A percentile compares a stretch with the other conserved stretches of the same genome.
phyloP scores from a whole-genome alignment of 2,797 vertebrate species.

The Aratinga solstitialis region DNA sequence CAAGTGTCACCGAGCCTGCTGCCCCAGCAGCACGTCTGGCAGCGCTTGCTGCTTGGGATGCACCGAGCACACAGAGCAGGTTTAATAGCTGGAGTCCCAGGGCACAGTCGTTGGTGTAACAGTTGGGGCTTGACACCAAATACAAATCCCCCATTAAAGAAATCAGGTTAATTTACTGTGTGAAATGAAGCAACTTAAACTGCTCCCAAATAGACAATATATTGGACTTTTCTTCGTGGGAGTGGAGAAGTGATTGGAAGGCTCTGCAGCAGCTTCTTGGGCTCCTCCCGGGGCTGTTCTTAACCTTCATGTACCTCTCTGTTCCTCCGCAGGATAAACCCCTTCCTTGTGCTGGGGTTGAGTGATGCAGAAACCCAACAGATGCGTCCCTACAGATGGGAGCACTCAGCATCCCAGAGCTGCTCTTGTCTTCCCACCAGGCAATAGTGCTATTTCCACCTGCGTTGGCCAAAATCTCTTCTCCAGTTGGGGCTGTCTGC shows the following conservation, averaged over 20 bases:
- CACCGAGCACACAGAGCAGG: not conserved
- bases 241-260: not conserved
- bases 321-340: fast-evolving
- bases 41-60: not conserved
- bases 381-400: not conserved
- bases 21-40: not conserved
- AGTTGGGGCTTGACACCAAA: conserved; percentile 57
- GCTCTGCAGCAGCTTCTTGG: not conserved
- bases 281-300: not conserved
- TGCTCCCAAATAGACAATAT: conserved; percentile 28
- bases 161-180: conserved; percentile 44
- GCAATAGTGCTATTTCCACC: not conserved
- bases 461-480: not conserved
- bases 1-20: not conserved
- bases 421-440: not conserved
- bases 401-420: not conserved
- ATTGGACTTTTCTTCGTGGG: not conserved
- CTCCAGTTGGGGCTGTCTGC: not conserved
- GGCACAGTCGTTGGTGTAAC: not conserved
- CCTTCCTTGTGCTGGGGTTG: not conserved
- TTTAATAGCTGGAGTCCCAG: conserved; percentile 37
- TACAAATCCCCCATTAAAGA: conserved; percentile 54
- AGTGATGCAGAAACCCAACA: not conserved
- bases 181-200: conserved; percentile 28
- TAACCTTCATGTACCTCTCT: not conserved